phyloP scores from a whole-genome alignment of 2,888 invertebrate species.

The Protophormia terraenovae region DNA sequence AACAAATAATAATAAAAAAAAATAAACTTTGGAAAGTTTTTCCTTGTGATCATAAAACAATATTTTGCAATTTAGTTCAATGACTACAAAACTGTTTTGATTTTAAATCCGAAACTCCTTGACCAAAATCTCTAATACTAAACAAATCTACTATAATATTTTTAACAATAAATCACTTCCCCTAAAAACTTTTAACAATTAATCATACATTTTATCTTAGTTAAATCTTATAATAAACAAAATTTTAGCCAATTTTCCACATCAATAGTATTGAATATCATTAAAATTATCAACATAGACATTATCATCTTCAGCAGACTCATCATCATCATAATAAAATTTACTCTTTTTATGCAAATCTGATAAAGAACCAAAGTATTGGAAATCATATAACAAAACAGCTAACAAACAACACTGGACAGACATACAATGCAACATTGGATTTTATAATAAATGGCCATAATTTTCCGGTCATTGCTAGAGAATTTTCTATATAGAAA shows the following conservation, averaged over 20 bases:
- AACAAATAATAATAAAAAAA: too few species aligned
- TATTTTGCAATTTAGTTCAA: too few species aligned
- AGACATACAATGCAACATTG: neutral
- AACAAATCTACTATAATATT: neutral
- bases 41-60: too few species aligned
- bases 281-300: neutral
- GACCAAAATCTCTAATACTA: neutral
- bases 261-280: slow-evolving; percentile 46
- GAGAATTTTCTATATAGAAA: slow-evolving; percentile 55
- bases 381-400: neutral
- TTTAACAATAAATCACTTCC: neutral
- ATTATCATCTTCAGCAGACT: neutral
- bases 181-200: neutral
- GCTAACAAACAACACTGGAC: neutral
- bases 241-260: slow-evolving; percentile 27
- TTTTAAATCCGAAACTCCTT: neutral
- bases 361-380: slow-evolving; percentile 25
- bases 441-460: slow-evolving; percentile 71
- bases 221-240: slow-evolving; percentile 6
- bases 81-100: neutral
- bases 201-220: neutral
- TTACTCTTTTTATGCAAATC: slow-evolving; percentile 31
- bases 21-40: too few species aligned
- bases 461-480: slow-evolving; percentile 80
- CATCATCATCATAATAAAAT: slow-evolving; percentile 7